Conservation (phyloP, 2,888 invertebrate genomes). For the Drosophila quinaria region DNA sequence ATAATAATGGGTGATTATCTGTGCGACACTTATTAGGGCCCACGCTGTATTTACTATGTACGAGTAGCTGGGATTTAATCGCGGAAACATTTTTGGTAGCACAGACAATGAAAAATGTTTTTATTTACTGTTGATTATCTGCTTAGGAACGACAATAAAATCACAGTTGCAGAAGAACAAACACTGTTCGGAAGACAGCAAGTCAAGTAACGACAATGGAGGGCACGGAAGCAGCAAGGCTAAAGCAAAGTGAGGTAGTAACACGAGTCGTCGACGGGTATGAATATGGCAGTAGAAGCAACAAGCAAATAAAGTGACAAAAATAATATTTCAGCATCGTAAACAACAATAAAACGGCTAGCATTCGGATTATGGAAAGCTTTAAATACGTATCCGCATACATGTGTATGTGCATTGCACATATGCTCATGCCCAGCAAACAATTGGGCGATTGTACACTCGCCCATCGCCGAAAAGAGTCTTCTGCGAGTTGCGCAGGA, state of each 20-base stretch:
- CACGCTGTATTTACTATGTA: slow-evolving; percentile 48
- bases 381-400: slow-evolving; percentile 25
- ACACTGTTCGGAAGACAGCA: slow-evolving; percentile 5
- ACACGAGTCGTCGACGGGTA: background rate
- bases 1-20: too few relatives aligned
- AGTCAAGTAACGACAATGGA: background rate
- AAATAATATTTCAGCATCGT: slow-evolving; percentile 30
- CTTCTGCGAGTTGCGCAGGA: too few relatives aligned
- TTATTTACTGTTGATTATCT: slow-evolving; percentile 64
- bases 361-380: slow-evolving; percentile 32
- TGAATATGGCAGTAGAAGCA: slow-evolving; percentile 13
- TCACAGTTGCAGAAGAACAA: slow-evolving; percentile 27
- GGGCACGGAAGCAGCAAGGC: background rate
- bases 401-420: too few relatives aligned
- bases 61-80: slow-evolving; percentile 35
- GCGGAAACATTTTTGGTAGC: slow-evolving; percentile 26
- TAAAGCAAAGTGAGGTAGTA: background rate
- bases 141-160: slow-evolving; percentile 43
- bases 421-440: background rate
- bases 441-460: too few relatives aligned
- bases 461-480: too few relatives aligned
- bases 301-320: slow-evolving; percentile 41
- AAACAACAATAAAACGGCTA: slow-evolving; percentile 38
- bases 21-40: too few relatives aligned
- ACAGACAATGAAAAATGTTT: slow-evolving; percentile 49